A percentile compares a stretch with the other conserved stretches of the same genome.
These are phyloP conservation scores for Monopis laevigella DNA, from an alignment of 2,888 invertebrate genomes.

Conservation along the genomic window DNA sequence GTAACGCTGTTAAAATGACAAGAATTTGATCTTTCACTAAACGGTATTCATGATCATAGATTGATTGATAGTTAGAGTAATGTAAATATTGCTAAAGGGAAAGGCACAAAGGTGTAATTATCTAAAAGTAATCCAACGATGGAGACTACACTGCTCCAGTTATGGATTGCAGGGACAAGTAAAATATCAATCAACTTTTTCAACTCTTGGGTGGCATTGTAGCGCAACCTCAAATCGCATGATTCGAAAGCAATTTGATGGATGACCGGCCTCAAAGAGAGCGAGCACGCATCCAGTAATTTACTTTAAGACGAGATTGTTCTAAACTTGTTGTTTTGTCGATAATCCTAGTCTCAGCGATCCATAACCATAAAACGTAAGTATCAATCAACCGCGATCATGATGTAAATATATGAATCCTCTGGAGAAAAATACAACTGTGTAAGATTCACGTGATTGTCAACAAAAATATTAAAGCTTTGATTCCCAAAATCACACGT, in stretches of 20 bases:
- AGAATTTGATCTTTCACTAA: too few species aligned
- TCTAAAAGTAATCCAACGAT: slow-evolving; percentile 6
- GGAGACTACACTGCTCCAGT: too few species aligned
- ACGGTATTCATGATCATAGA: background rate
- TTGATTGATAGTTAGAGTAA: slow-evolving; percentile 1
- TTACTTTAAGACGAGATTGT: too few species aligned
- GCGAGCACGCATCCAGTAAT: too few species aligned
- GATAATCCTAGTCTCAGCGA: background rate
- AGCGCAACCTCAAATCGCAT: too few species aligned
- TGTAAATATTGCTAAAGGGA: slow-evolving; percentile 7
- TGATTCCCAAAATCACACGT: slow-evolving; percentile 62
- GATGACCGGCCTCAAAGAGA: too few species aligned
- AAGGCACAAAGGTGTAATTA: slow-evolving; percentile 9
- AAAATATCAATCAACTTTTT: too few species aligned
- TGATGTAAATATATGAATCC: slow-evolving; percentile 1
- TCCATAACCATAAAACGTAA: slow-evolving; percentile 2
- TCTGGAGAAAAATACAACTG: background rate
- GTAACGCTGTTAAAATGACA: too few species aligned
- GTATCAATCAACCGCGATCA: slow-evolving; percentile 5
- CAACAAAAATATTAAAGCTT: slow-evolving; percentile 49
- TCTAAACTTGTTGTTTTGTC: too few species aligned
- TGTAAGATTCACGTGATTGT: background rate
- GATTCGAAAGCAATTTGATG: too few species aligned
- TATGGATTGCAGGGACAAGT: too few species aligned
- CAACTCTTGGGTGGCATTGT: too few species aligned